Conservation (phyloP, 2,797 vertebrate genomes). For the Falco berigora region DNA sequence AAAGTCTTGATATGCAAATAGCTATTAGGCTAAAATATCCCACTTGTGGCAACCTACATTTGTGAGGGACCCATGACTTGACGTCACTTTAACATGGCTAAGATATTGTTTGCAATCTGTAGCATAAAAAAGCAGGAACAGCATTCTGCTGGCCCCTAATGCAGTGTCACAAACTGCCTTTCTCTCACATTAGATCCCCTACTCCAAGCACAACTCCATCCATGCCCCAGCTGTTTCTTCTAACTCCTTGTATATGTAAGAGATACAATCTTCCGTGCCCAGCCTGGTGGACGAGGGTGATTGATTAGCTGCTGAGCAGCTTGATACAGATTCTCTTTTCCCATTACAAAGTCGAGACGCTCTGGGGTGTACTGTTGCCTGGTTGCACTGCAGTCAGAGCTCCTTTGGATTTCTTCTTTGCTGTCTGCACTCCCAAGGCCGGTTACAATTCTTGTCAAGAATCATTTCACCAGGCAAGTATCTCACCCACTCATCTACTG, state of each 20-base stretch:
- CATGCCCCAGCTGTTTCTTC: neutral
- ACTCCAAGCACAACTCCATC: neutral
- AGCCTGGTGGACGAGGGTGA: neutral
- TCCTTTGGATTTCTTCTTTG: neutral
- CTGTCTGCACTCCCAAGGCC: neutral
- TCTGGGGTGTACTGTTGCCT: neutral
- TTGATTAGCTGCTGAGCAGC: neutral
- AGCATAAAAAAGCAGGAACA: neutral
- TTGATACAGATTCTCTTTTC: conserved; percentile 23
- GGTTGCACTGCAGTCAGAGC: neutral
- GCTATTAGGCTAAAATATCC: neutral
- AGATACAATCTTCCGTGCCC: neutral
- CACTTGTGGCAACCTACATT: neutral
- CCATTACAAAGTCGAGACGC: neutral
- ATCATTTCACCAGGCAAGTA: neutral
- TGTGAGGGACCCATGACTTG: neutral
- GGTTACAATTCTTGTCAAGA: neutral
- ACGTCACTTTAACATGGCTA: neutral
- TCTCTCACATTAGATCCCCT: neutral
- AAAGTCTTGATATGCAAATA: neutral
- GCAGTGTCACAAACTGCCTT: neutral
- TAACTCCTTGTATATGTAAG: neutral
- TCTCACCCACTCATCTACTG: neutral
- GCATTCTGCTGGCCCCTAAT: neutral
- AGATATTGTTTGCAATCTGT: neutral